Percentiles rank a stretch among this genome's conserved stretches.
These are phyloP conservation scores for Galerucella nymphaeae DNA, from an alignment of 2,888 invertebrate species.

Conservation along the genomic window DNA sequence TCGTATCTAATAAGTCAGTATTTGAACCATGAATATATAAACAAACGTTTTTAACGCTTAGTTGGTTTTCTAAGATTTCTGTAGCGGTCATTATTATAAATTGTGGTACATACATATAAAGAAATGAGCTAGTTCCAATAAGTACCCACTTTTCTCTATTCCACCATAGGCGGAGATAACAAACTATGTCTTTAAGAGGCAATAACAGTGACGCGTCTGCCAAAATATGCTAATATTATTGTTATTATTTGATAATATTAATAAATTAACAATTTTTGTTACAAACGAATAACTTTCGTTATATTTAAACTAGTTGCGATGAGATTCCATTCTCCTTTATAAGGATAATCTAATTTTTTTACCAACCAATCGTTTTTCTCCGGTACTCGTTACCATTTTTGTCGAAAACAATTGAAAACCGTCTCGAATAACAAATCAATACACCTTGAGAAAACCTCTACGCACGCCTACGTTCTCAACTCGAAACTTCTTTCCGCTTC, in stretches of 20 bases:
- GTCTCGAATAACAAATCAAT: constrained; percentile 17
- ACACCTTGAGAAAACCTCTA: constrained; percentile 40
- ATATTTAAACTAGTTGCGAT: too few species aligned
- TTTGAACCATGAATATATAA: constrained; percentile 13
- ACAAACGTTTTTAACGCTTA: constrained; percentile 21
- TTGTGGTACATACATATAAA: neutral
- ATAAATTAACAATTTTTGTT: too few species aligned
- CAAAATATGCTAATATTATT: too few species aligned
- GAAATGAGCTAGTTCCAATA: constrained; percentile 12
- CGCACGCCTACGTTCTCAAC: constrained; percentile 37
- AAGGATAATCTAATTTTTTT: neutral
- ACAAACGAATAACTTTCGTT: too few species aligned
- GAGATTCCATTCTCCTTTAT: too few species aligned
- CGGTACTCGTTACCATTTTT: constrained; percentile 6
- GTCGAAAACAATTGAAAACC: constrained; percentile 7
- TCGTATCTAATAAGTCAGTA: neutral
- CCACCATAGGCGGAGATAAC: neutral
- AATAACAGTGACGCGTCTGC: too few species aligned
- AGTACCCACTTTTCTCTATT: constrained; percentile 1
- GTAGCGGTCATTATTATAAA: constrained; percentile 9
- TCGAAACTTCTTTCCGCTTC: constrained; percentile 52
- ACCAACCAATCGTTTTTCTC: neutral
- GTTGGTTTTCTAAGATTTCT: constrained; percentile 21
- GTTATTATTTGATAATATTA: too few species aligned
- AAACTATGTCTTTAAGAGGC: too few species aligned